Conservation (phyloP, 2,888 invertebrate species). For the Nephrotoma flavescens region DNA sequence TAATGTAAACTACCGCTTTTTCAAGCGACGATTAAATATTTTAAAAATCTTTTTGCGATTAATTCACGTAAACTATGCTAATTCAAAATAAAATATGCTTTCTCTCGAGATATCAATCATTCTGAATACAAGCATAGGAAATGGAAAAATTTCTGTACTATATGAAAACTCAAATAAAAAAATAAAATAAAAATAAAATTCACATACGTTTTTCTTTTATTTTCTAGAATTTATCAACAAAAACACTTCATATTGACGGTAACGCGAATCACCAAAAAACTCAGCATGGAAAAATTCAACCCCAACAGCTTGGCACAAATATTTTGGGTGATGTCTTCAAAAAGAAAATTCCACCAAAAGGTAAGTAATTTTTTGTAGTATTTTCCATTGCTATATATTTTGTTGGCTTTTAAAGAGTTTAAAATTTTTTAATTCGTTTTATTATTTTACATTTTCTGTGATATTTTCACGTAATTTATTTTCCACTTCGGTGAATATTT, state of each 20-base stretch:
- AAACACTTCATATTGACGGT: neutral
- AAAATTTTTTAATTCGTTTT: neutral
- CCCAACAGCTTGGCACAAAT: conserved; percentile 10
- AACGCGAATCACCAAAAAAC: neutral
- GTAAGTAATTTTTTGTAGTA: neutral
- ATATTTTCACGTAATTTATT: neutral
- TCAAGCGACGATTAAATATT: too few relatives aligned
- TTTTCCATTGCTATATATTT: neutral
- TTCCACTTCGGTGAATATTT: neutral
- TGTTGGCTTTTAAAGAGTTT: neutral
- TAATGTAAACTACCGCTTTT: too few relatives aligned
- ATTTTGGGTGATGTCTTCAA: conserved; percentile 11
- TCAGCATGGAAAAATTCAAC: neutral
- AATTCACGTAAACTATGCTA: too few relatives aligned
- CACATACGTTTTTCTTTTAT: neutral
- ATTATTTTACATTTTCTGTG: neutral
- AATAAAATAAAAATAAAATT: neutral
- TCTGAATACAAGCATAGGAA: too few relatives aligned
- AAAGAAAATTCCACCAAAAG: conserved; percentile 7
- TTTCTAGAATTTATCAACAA: conserved; percentile 1
- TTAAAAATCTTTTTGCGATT: too few relatives aligned
- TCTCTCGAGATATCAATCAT: too few relatives aligned
- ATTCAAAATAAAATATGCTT: too few relatives aligned
- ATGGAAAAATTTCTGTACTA: too few relatives aligned
- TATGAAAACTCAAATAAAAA: neutral